A percentile compares a stretch with the other conserved stretches of the same genome.
These are phyloP conservation scores for Caretta caretta DNA, from an alignment of 2,113 vertebrate genomes.

Conservation along the genomic window DNA sequence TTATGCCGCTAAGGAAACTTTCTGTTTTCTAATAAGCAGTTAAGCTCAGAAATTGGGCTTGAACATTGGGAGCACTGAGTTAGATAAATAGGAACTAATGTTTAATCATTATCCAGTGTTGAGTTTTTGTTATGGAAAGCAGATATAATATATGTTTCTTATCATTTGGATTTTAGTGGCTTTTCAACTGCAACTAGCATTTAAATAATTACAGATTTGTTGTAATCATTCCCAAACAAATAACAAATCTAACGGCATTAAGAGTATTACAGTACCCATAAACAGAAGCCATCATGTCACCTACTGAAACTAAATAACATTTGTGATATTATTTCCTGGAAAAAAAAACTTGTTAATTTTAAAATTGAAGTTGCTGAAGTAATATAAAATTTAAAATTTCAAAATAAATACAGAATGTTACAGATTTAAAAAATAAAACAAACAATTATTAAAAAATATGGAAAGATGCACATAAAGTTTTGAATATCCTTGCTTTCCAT, in stretches of 20 bases:
- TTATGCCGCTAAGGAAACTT: background rate
- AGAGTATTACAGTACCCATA: background rate
- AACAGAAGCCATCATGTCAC: background rate
- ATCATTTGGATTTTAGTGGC: background rate
- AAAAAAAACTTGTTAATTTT: background rate
- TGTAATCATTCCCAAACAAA: background rate
- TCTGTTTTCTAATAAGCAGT: background rate
- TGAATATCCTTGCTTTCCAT: background rate
- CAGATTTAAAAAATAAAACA: background rate
- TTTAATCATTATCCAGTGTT: background rate
- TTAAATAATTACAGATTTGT: background rate
- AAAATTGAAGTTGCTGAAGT: background rate
- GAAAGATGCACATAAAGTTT: background rate
- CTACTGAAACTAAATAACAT: conserved; percentile 2
- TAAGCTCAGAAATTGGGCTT: background rate
- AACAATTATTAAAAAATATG: background rate
- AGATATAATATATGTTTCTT: conserved; percentile 14
- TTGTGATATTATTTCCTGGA: background rate
- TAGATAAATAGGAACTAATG: background rate
- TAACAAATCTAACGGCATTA: background rate
- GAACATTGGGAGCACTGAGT: rapidly evolving
- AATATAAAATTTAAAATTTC: background rate
- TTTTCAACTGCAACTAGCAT: conserved; percentile 16
- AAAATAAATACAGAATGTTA: background rate
- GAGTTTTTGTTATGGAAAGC: conserved; percentile 25